Conservation (phyloP, 2,113 vertebrate genomes). For the Mugil cephalus region DNA sequence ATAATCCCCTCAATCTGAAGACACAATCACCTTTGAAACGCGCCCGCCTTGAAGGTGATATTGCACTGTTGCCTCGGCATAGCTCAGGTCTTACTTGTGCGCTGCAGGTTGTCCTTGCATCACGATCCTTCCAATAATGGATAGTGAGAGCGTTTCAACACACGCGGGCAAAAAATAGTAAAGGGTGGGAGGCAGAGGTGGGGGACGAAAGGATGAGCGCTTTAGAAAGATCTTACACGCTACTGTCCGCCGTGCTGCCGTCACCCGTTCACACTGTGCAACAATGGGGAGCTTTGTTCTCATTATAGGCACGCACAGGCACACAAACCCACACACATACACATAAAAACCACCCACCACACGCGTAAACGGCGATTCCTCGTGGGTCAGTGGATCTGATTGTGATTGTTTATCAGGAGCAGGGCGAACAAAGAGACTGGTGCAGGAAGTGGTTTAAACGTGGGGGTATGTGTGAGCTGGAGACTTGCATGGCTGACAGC, state of each 20-base stretch:
- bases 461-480: neutral
- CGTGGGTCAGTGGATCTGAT: constrained; percentile 36
- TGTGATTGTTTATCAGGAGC: constrained; percentile 27
- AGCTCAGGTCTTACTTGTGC: neutral
- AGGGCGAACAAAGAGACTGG: constrained; percentile 13
- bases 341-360: constrained; percentile 20
- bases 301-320: constrained; percentile 18
- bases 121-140: constrained; percentile 10
- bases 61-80: neutral
- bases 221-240: constrained; percentile 55
- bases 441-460: neutral
- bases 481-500: neutral
- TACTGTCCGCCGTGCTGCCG: constrained; percentile 36
- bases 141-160: constrained; percentile 25
- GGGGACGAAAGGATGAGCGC: constrained; percentile 21
- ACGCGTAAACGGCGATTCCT: neutral
- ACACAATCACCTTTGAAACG: neutral
- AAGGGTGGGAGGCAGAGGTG: constrained; percentile 8
- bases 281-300: constrained; percentile 61
- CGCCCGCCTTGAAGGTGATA: neutral
- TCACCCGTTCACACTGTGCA: constrained; percentile 44
- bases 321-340: constrained; percentile 8
- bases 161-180: neutral
- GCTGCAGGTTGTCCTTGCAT: neutral
- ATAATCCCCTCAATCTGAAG: neutral